Evolutionary conservation across 2,797 vertebrate species (phyloP), one percentile per base, ranked within the genome.

Genomic region (Epinephelus coioides): DNA sequence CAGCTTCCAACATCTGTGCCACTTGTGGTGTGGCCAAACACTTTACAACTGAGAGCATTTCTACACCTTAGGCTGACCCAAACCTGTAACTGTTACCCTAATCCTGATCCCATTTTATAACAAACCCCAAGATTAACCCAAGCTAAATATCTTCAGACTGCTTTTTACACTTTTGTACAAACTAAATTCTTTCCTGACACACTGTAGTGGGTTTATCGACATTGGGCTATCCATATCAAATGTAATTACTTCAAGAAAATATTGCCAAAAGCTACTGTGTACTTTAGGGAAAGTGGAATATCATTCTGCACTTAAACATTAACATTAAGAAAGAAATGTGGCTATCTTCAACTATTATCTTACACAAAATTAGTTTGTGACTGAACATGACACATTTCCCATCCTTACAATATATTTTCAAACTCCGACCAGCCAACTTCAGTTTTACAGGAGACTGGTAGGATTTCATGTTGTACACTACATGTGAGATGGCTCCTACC

Each of bases 361-460:
- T 34, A 8, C 34, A 34, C 34, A 34, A 55, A 63, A 50, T 44
- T 2, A 25, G 38, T 61, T 54, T 60, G 27, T 47, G n/a, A 38
- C 12, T 59, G 4, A 25, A 50, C 23, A 23, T 18, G 17, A 78
- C 49, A 59, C 55, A 65, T 81, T 79, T 61, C 18, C 60, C 51
- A 70, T 13, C 51, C 40, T 73, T 38, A 44, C 27, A 43, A 30
- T 47, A 56, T 46, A 54, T 71, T 53, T 43, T 56, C 38, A 66
- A 23, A 67, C 43, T 18, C 40, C 7, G 18, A 69, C 66, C 68
- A 44, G 15, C 47, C 10, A 64, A 68, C 18, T 43, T 30, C 38
- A 54, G 23, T 47, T 56, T 70, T 69, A 73, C 66, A 74, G 77
- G 82, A 89, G 86, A 83, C 78, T 88, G 77, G 27, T 46, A 67